Evolutionary conservation across 2,888 invertebrate genomes (phyloP).

Genomic region (Drosophila greeni): DNA sequence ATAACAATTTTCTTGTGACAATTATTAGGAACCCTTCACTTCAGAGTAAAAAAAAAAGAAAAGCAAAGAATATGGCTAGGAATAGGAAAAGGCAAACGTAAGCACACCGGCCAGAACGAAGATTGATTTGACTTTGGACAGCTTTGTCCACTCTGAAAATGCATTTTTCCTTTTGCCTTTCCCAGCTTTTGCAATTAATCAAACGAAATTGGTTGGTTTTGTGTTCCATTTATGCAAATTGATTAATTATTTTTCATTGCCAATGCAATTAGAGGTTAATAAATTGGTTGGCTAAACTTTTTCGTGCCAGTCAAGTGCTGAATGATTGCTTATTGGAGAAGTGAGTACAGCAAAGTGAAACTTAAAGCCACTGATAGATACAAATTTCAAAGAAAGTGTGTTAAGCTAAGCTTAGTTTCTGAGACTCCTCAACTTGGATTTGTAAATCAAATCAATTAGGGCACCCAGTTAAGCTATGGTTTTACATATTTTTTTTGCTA

Average conservation of each 20-base stretch:
- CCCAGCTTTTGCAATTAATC: slow-evolving; percentile 55
- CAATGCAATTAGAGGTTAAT: slow-evolving; percentile 68
- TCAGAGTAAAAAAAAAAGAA: background rate
- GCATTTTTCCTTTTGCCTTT: slow-evolving; percentile 50
- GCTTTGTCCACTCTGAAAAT: slow-evolving; percentile 59
- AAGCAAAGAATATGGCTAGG: slow-evolving; percentile 1
- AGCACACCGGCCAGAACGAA: slow-evolving; percentile 55
- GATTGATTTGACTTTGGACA: slow-evolving; percentile 66
- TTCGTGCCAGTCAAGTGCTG: slow-evolving; percentile 3
- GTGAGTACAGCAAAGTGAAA: background rate
- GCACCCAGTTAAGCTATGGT: slow-evolving; percentile 4
- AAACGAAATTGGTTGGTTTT: slow-evolving; percentile 52
- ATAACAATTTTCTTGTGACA: background rate
- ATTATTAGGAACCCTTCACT: slow-evolving; percentile 19
- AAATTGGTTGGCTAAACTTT: slow-evolving; percentile 53
- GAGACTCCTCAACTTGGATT: background rate
- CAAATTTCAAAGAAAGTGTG: background rate
- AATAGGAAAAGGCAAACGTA: slow-evolving; percentile 15
- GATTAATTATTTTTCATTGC: slow-evolving; percentile 62
- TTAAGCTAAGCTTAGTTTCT: background rate
- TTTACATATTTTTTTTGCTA: slow-evolving; percentile 31
- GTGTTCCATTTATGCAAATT: slow-evolving; percentile 40
- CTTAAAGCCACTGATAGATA: background rate
- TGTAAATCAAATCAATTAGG: slow-evolving; percentile 10
- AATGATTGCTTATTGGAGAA: slow-evolving; percentile 4